A percentile compares a stretch with the other conserved stretches of the same genome.
These are phyloP conservation scores for Caenorhabditis remanei DNA, from an alignment of 1,140 invertebrate species.

Conservation along the genomic window DNA sequence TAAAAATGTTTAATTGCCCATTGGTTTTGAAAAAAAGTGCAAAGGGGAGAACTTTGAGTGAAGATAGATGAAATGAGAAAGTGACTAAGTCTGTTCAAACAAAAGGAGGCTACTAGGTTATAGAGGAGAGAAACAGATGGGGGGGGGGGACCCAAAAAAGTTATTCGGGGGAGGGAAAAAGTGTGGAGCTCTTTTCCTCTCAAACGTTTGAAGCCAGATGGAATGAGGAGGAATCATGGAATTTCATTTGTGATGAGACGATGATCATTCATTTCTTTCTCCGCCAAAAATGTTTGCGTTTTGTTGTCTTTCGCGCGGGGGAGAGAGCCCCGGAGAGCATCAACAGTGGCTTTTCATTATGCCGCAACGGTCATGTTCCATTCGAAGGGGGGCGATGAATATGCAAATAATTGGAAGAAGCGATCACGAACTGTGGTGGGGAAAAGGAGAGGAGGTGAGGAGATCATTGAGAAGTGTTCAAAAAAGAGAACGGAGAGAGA, in stretches of 20 bases:
- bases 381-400: slow-evolving; percentile 27
- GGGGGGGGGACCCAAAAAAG: slow-evolving; percentile 19
- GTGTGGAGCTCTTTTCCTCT: not conserved
- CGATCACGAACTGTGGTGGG: slow-evolving; percentile 50
- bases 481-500: not conserved
- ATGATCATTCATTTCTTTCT: slow-evolving; percentile 2
- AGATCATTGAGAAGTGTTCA: not conserved
- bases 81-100: slow-evolving; percentile 35
- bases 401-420: slow-evolving; percentile 51
- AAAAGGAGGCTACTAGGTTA: slow-evolving; percentile 2
- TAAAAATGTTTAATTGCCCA: too few relatives aligned
- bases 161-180: not conserved
- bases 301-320: slow-evolving; percentile 49
- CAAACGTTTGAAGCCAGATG: not conserved
- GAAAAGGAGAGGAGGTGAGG: not conserved
- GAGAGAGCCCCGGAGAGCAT: slow-evolving; percentile 3
- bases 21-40: too few relatives aligned
- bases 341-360: slow-evolving; percentile 48
- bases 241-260: slow-evolving; percentile 44
- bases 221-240: not conserved
- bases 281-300: slow-evolving; percentile 31
- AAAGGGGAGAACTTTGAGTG: too few relatives aligned
- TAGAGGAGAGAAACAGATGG: slow-evolving; percentile 38
- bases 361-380: not conserved
- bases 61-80: not conserved